These are phyloP conservation scores for Catharus minimus DNA, from an alignment of 2,113 vertebrate genomes.

Conservation along the genomic window DNA sequence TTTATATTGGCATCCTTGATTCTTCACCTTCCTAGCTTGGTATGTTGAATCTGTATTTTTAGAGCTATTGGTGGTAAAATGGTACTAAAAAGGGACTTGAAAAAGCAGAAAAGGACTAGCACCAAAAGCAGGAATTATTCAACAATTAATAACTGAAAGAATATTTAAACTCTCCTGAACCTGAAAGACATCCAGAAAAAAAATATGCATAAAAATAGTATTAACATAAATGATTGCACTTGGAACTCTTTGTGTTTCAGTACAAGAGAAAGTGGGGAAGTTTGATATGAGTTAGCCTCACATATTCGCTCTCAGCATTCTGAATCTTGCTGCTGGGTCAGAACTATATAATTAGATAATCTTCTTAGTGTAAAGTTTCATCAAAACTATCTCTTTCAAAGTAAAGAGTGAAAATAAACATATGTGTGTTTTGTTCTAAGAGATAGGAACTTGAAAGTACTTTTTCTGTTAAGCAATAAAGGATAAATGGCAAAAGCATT, in stretches of 20 bases:
- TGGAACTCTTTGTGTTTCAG: not conserved
- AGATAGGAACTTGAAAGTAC: not conserved
- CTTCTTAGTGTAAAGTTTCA: not conserved
- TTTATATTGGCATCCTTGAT: not conserved
- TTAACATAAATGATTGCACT: not conserved
- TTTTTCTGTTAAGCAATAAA: not conserved
- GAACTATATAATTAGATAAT: not conserved
- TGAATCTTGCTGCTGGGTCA: not conserved
- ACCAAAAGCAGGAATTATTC: not conserved
- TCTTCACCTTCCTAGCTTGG: not conserved
- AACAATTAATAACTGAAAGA: not conserved
- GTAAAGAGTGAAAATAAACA: not conserved
- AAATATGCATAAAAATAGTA: not conserved
- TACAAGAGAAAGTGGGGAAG: not conserved
- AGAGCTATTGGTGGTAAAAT: fast-evolving
- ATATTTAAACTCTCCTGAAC: not conserved
- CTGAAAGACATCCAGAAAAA: not conserved
- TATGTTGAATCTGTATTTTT: not conserved
- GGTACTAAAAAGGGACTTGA: not conserved
- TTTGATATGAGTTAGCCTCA: not conserved
- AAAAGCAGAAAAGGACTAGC: not conserved
- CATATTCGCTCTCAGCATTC: not conserved
- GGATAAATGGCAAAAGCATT: not conserved
- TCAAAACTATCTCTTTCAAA: not conserved
- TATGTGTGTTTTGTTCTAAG: not conserved